Evolutionary conservation across 2,888 invertebrate genomes (phyloP), one percentile per base, ranked within the genome.

Genomic region (Frankliniella fusca): DNA sequence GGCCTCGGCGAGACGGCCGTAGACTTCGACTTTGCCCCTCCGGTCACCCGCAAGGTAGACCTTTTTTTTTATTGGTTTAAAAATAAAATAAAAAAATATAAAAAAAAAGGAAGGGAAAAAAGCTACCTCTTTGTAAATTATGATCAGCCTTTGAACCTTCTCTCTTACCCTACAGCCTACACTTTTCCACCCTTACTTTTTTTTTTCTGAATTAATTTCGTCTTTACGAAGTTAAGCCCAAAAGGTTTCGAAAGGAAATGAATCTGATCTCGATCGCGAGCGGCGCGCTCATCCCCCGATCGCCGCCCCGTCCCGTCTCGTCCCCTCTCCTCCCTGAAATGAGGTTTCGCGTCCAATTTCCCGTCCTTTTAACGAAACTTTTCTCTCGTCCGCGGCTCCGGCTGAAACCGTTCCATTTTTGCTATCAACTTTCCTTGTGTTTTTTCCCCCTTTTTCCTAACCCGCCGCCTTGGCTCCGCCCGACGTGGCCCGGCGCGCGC

Each of bases 1-100:
- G 90, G 90, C 12, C 90, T 97, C n/a, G 97, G 97, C 0, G 96
- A 97, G 86, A 92, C 92, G 0, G 95, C 95, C 0, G 94, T 97
- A 23, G 94, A 95, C 88, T 97, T 97, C 89, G 95, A 96, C 86
- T 94, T 95, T 87, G 92, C 92, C 0, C 91, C 92, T 3, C 38
- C 38, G 70, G 84, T 84, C 1, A 80, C 82, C 11, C 80, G 82
- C 0, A 80, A 81, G 50, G 83, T 82, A 7, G 27, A 20, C 20
- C 10, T 54, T 54, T 54, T 54, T 12, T 54, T 12, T 54, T 12
- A 54, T 54, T 54, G n/a, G n/a, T 38, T 38, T 38, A 38, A 38
- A 38, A 5, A n/a, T n/a, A 54, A 54, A 54, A 18, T 54, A 54
- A 54, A 54, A n/a, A n/a, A n/a, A n/a, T n/a, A n/a, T n/a, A n/a